phyloP scores from a whole-genome alignment of 2,888 invertebrate species.

The Conops quadrifasciatus region DNA sequence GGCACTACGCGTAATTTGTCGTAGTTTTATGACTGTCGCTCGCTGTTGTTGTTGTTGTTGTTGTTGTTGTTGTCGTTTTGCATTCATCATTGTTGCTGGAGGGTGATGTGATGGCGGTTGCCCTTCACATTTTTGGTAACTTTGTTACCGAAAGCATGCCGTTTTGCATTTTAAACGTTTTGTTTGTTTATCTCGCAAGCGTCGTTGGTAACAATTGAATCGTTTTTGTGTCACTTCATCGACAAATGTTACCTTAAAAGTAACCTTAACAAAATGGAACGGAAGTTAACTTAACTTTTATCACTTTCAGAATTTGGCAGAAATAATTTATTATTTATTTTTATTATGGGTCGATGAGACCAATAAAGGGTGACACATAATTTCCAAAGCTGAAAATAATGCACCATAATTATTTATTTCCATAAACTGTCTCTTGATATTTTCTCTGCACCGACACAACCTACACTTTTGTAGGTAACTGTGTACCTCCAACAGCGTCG shows the following conservation, averaged over 20 bases:
- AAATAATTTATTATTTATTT: too few relatives aligned
- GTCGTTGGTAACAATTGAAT: slow-evolving; percentile 4
- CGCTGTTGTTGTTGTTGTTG: slow-evolving; percentile 1
- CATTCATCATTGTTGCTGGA: slow-evolving; percentile 3
- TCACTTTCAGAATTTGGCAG: too few relatives aligned
- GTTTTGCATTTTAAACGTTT: slow-evolving; percentile 7
- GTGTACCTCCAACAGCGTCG: slow-evolving; percentile 10
- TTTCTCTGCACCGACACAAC: background rate
- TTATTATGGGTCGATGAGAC: too few relatives aligned
- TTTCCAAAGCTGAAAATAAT: slow-evolving; percentile 3
- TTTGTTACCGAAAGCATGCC: background rate
- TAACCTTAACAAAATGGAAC: slow-evolving; percentile 6
- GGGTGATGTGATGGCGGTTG: background rate
- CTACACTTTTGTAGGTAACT: slow-evolving; percentile 16
- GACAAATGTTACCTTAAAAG: too few relatives aligned
- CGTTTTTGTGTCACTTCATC: background rate
- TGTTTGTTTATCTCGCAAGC: background rate
- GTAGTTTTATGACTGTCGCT: background rate
- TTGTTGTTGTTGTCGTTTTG: background rate
- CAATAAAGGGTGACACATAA: slow-evolving; percentile 13
- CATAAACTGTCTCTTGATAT: background rate
- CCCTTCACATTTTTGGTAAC: slow-evolving; percentile 1
- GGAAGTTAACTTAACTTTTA: slow-evolving; percentile 11
- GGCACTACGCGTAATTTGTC: slow-evolving; percentile 1
- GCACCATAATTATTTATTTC: background rate